Conservation (phyloP, 2,888 invertebrate genomes). For the Clunio marinus region DNA sequence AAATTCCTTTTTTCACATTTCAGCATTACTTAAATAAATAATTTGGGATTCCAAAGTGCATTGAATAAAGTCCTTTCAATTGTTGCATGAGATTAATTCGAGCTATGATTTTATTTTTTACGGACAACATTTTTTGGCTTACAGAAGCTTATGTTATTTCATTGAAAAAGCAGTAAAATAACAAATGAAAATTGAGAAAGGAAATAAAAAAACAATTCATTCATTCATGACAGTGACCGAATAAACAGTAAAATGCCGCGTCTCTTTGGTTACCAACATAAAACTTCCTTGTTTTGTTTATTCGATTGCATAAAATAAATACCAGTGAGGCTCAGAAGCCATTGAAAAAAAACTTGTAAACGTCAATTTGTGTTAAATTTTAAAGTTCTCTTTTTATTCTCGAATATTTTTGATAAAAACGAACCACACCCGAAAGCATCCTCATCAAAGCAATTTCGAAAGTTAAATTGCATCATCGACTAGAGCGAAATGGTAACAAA, state of each 20-base stretch:
- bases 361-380: neutral
- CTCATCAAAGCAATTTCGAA: neutral
- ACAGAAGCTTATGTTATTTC: neutral
- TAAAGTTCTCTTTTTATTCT: neutral
- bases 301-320: too few species aligned
- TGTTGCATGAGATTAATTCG: too few species aligned
- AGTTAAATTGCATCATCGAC: slow-evolving; percentile 10
- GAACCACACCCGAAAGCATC: neutral
- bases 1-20: too few species aligned
- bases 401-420: too few species aligned
- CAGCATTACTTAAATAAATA: too few species aligned
- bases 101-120: neutral
- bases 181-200: too few species aligned
- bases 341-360: neutral
- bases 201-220: too few species aligned
- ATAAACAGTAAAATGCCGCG: neutral
- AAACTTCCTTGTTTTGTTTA: neutral
- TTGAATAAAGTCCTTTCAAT: too few species aligned
- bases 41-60: too few species aligned
- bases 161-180: too few species aligned
- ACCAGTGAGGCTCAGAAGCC: neutral
- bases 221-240: neutral
- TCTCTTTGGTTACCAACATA: neutral
- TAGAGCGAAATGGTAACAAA: slow-evolving; percentile 5
- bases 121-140: neutral